Base-by-base conservation (phyloP, 2,888 invertebrate genomes). In the Scaptomyza reducta region DNA sequence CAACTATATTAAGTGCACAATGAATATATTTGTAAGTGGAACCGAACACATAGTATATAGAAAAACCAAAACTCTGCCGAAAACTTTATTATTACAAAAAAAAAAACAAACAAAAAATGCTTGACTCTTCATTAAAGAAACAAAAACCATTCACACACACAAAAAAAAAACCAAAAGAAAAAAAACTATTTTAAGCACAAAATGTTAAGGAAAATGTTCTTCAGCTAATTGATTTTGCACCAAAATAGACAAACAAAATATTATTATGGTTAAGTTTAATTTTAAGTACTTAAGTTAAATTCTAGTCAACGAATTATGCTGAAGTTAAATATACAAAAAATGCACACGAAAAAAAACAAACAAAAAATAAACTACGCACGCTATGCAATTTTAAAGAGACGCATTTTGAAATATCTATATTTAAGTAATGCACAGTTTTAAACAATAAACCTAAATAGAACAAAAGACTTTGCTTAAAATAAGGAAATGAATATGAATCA, bases 271-370 rank as follows among this genome's bases (percentile, higher is more conserved):
- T 62, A 70, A 77, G 69, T 67, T 62, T 67, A 71, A 62, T 70
- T 51, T 44, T 80, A 88, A 78, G 78, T 83, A 74, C 66, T 88
- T 85, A 85, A 88, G 87, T 88, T 85, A 84, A 80, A 78, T 86
- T 85, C 84, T 85, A 85, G 84, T 85, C 84, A 85, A 88, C 88
- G 88, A 88, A 83, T 71, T 74, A 87, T 72, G 72, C 81, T 88
- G 84, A 87, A 87, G 86, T 83, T 84, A 35, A 54, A 60, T 38
- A 51, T 53, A 42, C 35, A 76, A 55, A 53, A 38, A 42, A 42
- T 74, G 61, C 64, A 78, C 53, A 55, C 51, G 41, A 72, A 35
- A 51, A 27, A 54, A 9, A 31, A 65, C 29, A 50, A 35, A 56
- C 29, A 42, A 33, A 22, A 57, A 58, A 64, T 66, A 64, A 60